Percentiles rank a stretch among this genome's conserved stretches.
Evolutionary conservation across 2,797 vertebrate genomes (phyloP).

Genomic region (Acanthurus lineatus): DNA sequence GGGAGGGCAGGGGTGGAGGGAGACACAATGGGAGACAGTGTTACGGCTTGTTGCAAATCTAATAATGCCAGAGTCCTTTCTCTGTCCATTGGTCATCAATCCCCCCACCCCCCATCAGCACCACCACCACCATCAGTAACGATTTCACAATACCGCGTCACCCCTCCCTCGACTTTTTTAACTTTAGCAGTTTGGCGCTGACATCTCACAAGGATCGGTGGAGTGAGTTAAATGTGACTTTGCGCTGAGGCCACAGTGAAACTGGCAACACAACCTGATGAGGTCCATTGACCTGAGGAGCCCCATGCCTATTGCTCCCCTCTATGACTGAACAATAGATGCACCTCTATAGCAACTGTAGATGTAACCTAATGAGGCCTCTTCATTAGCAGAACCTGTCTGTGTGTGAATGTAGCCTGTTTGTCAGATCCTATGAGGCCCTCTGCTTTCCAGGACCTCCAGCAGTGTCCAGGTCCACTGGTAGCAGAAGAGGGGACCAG

Average conservation of each 20-base stretch:
- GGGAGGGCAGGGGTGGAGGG: conserved; percentile 73
- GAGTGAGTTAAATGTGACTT: conserved; percentile 29
- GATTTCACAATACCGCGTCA: conserved; percentile 42
- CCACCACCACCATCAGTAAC: conserved; percentile 26
- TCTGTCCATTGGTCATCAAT: conserved; percentile 73
- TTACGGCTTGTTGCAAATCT: conserved; percentile 88
- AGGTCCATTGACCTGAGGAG: conserved; percentile 63
- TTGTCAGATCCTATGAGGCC: conserved; percentile 64
- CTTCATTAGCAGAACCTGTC: conserved; percentile 76
- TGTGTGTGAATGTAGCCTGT: conserved; percentile 64
- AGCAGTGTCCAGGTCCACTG: conserved; percentile 73
- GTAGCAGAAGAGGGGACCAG: conserved; percentile 84
- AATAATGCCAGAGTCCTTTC: conserved; percentile 83
- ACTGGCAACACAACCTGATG: conserved; percentile 59
- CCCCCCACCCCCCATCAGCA: not conserved
- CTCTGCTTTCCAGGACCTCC: conserved; percentile 66
- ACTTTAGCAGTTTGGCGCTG: conserved; percentile 64
- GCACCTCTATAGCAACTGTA: conserved; percentile 74
- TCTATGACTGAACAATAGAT: conserved; percentile 62
- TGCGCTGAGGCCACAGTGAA: conserved; percentile 1
- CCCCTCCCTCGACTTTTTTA: conserved; percentile 52
- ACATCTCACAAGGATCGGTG: conserved; percentile 26
- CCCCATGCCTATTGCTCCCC: conserved; percentile 39
- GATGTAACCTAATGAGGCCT: conserved; percentile 80
- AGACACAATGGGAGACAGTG: conserved; percentile 86